phyloP scores from a whole-genome alignment of 23 tunicate genomes.

The Halocynthia roretzi region DNA sequence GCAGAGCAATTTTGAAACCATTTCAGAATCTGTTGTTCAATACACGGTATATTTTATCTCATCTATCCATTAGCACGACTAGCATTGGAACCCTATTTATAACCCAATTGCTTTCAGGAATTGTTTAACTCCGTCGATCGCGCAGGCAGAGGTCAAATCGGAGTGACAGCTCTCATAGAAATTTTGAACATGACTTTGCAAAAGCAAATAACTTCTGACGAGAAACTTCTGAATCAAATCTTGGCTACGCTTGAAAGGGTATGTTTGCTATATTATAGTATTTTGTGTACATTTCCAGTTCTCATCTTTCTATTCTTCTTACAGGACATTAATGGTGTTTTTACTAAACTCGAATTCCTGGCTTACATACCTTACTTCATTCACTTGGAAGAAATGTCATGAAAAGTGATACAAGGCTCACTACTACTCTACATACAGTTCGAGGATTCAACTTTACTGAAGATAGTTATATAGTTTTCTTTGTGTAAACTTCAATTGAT shows the following conservation, averaged over 20 bases:
- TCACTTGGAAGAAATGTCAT: slow-evolving; percentile 69
- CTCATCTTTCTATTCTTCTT: neutral
- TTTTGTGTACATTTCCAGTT: neutral
- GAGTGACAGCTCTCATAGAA: slow-evolving; percentile 62
- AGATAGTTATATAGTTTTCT: too few relatives aligned
- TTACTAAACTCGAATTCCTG: slow-evolving; percentile 56
- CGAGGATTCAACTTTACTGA: too few relatives aligned
- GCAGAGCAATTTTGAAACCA: slow-evolving; percentile 42
- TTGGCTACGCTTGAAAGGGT: slow-evolving; percentile 74
- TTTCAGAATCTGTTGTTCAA: slow-evolving; percentile 64
- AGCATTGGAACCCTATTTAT: neutral
- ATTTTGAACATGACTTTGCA: slow-evolving; percentile 59
- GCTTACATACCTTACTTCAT: slow-evolving; percentile 66
- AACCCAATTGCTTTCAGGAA: slow-evolving; percentile 32
- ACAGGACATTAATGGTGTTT: slow-evolving; percentile 55
- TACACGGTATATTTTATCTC: slow-evolving; percentile 44
- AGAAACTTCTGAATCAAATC: slow-evolving; percentile 52
- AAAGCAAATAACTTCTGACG: slow-evolving; percentile 60
- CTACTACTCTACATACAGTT: too few relatives aligned
- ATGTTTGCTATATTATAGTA: neutral
- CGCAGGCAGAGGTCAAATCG: slow-evolving; percentile 71
- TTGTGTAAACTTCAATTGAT: too few relatives aligned
- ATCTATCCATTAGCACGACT: too few relatives aligned
- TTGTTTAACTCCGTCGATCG: slow-evolving; percentile 68
- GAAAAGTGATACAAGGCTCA: neutral